Base-by-base conservation (phyloP, 2,888 invertebrate genomes). In the Stegophylla sp. region DNA sequence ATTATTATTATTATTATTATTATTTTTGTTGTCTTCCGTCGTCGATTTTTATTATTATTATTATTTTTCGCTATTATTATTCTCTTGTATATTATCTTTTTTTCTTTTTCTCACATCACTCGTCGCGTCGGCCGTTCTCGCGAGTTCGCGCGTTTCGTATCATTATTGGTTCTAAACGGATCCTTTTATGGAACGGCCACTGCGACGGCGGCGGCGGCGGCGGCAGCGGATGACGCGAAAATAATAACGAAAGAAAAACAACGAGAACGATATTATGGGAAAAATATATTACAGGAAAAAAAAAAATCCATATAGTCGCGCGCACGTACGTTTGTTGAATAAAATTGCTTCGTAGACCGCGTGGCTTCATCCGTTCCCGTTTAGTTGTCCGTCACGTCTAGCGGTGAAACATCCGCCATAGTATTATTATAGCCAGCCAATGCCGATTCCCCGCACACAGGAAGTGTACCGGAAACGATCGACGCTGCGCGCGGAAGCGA, bases 351-450 rank as follows among this genome's bases (percentile, higher is more conserved):
- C 20, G 28, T 17, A 79, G 79, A 79, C 79, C 63, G 79, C 61
- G 26, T 79, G 79, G 79, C 79, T 61, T 71, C 61, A 26, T 71
- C 79, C 79, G 79, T 79, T 71, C 79, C 71, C 61, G 69, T 79
- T 72, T 61, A 9, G 67, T 59, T 26, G 66, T 45, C 26, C 10
- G 79, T 79, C 79, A 59, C 69, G 43, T 69, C 17, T 23, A n/a
- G 17, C 41, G 34, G 20, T 45, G 48, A 63, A 48, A 66, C 53
- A 1, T 26, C 64, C 41, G 5, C 15, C 48, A 15, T 7, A 41
- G 45, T 26, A n/a, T n/a, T n/a, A n/a, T n/a, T n/a, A n/a, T n/a
- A n/a, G n/a, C n/a, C n/a, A n/a, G n/a, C n/a, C n/a, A n/a, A n/a
- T n/a, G n/a, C n/a, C n/a, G n/a, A n/a, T n/a, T n/a, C 45, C 26